A percentile compares a stretch with the other conserved stretches of the same genome.
Evolutionary conservation across 2,113 vertebrate species (phyloP).

Genomic region (Otolemur garnettii): DNA sequence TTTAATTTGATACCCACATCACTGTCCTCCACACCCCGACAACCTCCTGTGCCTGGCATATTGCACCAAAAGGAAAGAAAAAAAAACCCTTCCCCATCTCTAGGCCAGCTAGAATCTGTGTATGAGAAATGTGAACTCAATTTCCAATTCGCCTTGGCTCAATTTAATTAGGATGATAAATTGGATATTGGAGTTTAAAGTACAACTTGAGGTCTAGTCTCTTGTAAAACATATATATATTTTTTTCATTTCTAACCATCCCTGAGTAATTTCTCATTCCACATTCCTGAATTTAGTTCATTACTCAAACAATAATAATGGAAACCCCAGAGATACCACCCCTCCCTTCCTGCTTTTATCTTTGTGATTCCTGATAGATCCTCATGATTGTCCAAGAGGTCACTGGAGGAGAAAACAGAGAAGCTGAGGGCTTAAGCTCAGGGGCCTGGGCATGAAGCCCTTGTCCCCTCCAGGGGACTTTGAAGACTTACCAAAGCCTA

Average conservation of each 20-base stretch:
- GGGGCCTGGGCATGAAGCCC: neutral
- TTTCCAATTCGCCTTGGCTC: constrained; percentile 67
- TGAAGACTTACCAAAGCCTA: constrained; percentile 94
- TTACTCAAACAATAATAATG: constrained; percentile 11
- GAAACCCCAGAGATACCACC: neutral
- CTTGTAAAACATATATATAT: constrained; percentile 33
- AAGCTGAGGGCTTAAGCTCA: neutral
- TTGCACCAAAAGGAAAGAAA: neutral
- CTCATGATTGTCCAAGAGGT: neutral
- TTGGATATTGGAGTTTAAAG: constrained; percentile 68
- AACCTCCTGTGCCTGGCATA: neutral
- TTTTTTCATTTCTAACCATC: neutral
- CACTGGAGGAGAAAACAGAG: neutral
- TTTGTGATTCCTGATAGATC: neutral
- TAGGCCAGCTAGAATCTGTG: constrained; percentile 3
- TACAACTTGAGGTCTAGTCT: constrained; percentile 57
- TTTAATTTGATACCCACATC: constrained; percentile 19
- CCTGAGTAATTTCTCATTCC: constrained; percentile 53
- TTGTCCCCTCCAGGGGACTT: neutral
- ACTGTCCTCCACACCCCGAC: neutral
- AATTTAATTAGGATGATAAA: constrained; percentile 77
- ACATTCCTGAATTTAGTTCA: constrained; percentile 6
- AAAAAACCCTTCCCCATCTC: neutral
- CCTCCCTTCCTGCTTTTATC: neutral
- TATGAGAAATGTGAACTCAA: constrained; percentile 56